Evolutionary conservation across 2,888 invertebrate genomes (phyloP).

Genomic region (Dusona sp.): DNA sequence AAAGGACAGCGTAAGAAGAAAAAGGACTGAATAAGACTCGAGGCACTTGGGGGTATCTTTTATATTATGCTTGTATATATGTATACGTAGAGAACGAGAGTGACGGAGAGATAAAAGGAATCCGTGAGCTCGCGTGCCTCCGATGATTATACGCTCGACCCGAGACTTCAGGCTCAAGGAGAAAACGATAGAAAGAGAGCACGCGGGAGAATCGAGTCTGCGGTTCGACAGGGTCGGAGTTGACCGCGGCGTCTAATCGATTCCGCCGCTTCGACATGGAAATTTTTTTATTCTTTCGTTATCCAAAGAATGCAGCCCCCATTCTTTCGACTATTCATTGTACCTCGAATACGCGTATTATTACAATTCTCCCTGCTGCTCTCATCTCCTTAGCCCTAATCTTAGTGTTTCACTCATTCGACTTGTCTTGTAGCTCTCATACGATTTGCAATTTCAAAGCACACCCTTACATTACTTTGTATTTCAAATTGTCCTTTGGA

Average conservation of each 20-base stretch:
- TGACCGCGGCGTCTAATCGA: conserved; percentile 83
- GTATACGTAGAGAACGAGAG: background rate
- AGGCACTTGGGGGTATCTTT: conserved; percentile 69
- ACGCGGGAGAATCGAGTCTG: conserved; percentile 78
- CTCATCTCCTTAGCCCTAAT: conserved; percentile 22
- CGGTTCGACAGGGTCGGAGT: conserved; percentile 83
- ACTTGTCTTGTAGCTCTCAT: conserved; percentile 24
- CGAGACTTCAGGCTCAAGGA: conserved; percentile 71
- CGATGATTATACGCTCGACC: conserved; percentile 82
- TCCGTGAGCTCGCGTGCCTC: conserved; percentile 82
- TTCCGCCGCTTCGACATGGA: conserved; percentile 82
- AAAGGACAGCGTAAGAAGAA: conserved; percentile 47
- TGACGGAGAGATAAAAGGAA: conserved; percentile 59
- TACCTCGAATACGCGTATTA: conserved; percentile 48
- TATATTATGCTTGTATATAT: conserved; percentile 61
- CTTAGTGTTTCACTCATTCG: background rate
- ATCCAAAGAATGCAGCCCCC: conserved; percentile 51
- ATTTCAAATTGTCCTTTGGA: background rate
- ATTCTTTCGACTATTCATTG: conserved; percentile 49
- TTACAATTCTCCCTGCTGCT: conserved; percentile 22
- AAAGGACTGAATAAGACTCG: conserved; percentile 68
- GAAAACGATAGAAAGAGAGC: conserved; percentile 56
- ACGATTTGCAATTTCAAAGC: conserved; percentile 34
- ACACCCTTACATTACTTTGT: background rate
- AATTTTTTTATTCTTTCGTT: conserved; percentile 72